phyloP scores from a whole-genome alignment of 2,888 invertebrate species.

The Trimorus sp. region DNA sequence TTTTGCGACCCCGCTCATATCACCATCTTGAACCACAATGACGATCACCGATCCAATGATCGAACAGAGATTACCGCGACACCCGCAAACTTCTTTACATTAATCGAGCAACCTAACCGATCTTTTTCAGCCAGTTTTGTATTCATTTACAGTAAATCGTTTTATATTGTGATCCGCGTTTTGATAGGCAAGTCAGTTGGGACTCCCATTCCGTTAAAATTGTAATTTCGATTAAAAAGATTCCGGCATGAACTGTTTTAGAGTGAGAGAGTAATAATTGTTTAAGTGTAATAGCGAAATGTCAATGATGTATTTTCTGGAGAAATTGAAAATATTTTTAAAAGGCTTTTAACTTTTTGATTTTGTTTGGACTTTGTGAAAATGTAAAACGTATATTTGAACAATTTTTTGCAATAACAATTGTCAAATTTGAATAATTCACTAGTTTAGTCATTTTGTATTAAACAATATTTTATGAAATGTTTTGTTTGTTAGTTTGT shows the following conservation, averaged over 20 bases:
- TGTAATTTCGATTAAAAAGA: no score
- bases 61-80: neutral
- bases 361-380: no score
- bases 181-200: neutral
- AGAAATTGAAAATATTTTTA: no score
- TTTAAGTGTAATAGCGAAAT: no score
- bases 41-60: neutral
- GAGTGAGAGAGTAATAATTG: no score
- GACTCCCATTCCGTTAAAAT: no score
- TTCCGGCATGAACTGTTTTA: no score
- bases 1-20: conserved; percentile 49
- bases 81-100: conserved; percentile 1
- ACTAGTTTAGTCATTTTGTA: no score
- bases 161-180: conserved; percentile 4
- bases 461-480: no score
- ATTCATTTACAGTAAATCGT: neutral
- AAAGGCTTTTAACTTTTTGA: no score
- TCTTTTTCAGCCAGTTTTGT: neutral
- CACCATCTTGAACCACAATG: conserved; percentile 12
- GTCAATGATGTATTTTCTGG: no score
- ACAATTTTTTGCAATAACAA: neutral
- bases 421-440: no score
- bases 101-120: conserved; percentile 2
- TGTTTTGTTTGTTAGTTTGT: neutral
- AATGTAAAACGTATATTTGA: neutral